Conservation (phyloP, 2,888 invertebrate genomes). For the Deladenus siricidicola region DNA sequence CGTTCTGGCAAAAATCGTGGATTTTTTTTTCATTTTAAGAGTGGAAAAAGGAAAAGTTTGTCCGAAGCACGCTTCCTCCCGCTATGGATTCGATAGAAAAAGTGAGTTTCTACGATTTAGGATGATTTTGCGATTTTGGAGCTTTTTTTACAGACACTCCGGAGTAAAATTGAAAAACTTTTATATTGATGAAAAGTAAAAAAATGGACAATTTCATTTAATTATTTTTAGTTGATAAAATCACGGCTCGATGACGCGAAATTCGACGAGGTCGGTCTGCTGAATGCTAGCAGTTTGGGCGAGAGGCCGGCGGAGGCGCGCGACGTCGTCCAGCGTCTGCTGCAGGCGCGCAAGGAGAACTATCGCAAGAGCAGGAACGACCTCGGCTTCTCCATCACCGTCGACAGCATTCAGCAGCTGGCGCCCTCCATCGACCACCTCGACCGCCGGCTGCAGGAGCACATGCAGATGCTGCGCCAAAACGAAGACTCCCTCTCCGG, state of each 20-base stretch:
- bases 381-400: conserved; percentile 10
- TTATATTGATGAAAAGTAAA: too few relatives aligned
- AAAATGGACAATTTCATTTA: background rate
- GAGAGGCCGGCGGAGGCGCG: conserved; percentile 11
- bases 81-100: too few relatives aligned
- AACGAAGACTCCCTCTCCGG: conserved; percentile 28
- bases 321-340: conserved; percentile 3
- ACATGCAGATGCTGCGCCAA: conserved; percentile 28
- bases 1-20: too few relatives aligned
- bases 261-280: conserved; percentile 9
- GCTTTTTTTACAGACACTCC: too few relatives aligned
- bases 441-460: conserved; percentile 29
- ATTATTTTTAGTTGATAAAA: conserved; percentile 2
- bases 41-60: too few relatives aligned
- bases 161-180: too few relatives aligned
- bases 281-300: conserved; percentile 8
- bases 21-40: too few relatives aligned
- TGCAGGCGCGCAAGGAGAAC: conserved; percentile 7
- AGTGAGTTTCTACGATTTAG: too few relatives aligned
- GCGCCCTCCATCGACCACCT: conserved; percentile 22
- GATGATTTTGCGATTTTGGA: too few relatives aligned
- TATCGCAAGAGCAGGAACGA: conserved; percentile 9
- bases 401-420: conserved; percentile 21
- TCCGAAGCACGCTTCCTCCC: too few relatives aligned
- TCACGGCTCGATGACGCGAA: conserved; percentile 9